These are phyloP conservation scores for Sinopyrophorus schimmeli DNA, from an alignment of 2,888 invertebrate genomes.

Conservation along the genomic window DNA sequence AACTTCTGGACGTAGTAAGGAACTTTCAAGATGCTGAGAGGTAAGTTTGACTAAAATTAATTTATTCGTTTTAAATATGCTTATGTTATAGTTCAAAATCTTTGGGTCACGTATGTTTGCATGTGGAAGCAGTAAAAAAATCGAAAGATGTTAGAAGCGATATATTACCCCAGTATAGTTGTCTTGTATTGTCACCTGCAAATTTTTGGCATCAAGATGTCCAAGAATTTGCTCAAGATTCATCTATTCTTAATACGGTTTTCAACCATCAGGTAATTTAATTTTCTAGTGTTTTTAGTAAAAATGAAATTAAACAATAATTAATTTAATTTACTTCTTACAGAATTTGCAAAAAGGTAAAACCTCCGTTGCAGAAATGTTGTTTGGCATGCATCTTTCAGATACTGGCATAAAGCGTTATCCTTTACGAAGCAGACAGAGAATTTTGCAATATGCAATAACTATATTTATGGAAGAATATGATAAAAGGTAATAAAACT, in stretches of 20 bases:
- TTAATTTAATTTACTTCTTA: slow-evolving; percentile 13
- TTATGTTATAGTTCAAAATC: slow-evolving; percentile 65
- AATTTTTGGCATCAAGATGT: slow-evolving; percentile 90
- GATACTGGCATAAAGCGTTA: slow-evolving; percentile 90
- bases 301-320: not conserved
- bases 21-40: slow-evolving; percentile 77
- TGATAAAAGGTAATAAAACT: slow-evolving; percentile 66
- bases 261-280: slow-evolving; percentile 77
- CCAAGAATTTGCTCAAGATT: slow-evolving; percentile 76
- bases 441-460: slow-evolving; percentile 87
- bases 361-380: slow-evolving; percentile 83
- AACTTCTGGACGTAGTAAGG: slow-evolving; percentile 80
- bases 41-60: slow-evolving; percentile 58
- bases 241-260: slow-evolving; percentile 78
- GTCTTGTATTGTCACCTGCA: slow-evolving; percentile 88
- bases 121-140: slow-evolving; percentile 78
- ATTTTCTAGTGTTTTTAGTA: not conserved
- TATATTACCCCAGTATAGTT: slow-evolving; percentile 88
- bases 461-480: slow-evolving; percentile 83
- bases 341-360: slow-evolving; percentile 83
- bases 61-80: too few relatives aligned
- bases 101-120: slow-evolving; percentile 80
- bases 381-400: slow-evolving; percentile 89
- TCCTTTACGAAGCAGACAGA: slow-evolving; percentile 79
- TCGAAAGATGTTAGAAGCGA: slow-evolving; percentile 57